phyloP scores from a whole-genome alignment of 2,797 vertebrate species.

The Merluccius polli region DNA sequence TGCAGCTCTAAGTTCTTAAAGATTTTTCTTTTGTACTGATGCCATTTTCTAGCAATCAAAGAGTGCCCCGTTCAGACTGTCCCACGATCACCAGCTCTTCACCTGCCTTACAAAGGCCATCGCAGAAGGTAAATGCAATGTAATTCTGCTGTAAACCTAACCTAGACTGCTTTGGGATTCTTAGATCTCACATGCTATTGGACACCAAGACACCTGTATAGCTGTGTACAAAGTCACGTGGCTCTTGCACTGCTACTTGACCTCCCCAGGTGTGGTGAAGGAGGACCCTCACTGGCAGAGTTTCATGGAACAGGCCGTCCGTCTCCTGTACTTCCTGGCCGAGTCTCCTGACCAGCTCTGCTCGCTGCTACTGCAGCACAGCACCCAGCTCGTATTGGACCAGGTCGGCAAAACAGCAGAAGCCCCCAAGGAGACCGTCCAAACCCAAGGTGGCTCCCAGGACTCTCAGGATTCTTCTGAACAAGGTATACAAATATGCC shows the following conservation, averaged over 20 bases:
- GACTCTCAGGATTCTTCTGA: conserved; percentile 61
- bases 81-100: conserved; percentile 85
- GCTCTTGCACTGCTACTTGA: not conserved
- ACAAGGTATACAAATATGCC: conserved; percentile 34
- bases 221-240: not conserved
- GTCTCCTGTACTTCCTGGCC: conserved; percentile 86
- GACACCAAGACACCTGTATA: not conserved
- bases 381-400: conserved; percentile 79
- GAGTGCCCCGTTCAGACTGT: conserved; percentile 80
- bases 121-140: conserved; percentile 68
- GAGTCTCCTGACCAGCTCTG: conserved; percentile 90
- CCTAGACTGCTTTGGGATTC: not conserved
- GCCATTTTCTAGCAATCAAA: conserved; percentile 68
- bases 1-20: not conserved
- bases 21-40: not conserved
- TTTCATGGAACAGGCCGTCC: conserved; percentile 86
- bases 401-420: conserved; percentile 66
- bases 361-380: conserved; percentile 78
- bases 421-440: conserved; percentile 49
- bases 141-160: not conserved
- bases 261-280: conserved; percentile 66
- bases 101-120: conserved; percentile 75
- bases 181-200: not conserved
- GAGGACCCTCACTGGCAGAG: conserved; percentile 84
- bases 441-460: conserved; percentile 58